Evolutionary conservation across 2,888 invertebrate species (phyloP).

Genomic region (Orgyia antiqua): DNA sequence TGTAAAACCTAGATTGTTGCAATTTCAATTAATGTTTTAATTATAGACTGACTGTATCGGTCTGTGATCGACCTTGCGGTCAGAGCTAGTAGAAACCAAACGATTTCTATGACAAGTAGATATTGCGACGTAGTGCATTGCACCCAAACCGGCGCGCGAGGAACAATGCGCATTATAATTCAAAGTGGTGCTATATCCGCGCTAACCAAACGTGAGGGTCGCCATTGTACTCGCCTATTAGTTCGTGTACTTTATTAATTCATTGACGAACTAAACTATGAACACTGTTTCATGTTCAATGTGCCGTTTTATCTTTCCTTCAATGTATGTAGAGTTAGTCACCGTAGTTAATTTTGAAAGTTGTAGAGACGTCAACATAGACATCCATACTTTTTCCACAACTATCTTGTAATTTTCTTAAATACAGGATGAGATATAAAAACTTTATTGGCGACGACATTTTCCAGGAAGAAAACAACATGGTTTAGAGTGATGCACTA

Average conservation of each 20-base stretch:
- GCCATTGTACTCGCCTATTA: slow-evolving; percentile 41
- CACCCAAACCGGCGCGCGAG: slow-evolving; percentile 58
- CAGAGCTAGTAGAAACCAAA: slow-evolving; percentile 47
- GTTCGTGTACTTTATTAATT: slow-evolving; percentile 28
- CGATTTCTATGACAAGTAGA: slow-evolving; percentile 69
- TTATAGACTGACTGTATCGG: slow-evolving; percentile 22
- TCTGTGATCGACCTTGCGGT: slow-evolving; percentile 43
- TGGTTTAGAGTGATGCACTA: no score
- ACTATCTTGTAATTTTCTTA: no score
- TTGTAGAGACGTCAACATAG: no score
- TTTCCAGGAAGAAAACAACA: no score
- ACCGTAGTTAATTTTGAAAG: no score
- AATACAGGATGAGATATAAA: no score
- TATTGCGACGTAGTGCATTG: slow-evolving; percentile 70
- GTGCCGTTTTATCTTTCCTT: no score
- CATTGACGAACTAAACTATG: slow-evolving; percentile 16
- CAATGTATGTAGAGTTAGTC: no score
- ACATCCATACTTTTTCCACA: no score
- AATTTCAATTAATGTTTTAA: slow-evolving; percentile 20
- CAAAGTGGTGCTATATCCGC: slow-evolving; percentile 72
- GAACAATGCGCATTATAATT: slow-evolving; percentile 76
- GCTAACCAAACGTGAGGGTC: slow-evolving; percentile 59
- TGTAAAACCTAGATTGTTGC: background rate
- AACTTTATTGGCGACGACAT: no score
- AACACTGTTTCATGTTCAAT: no score